Evolutionary conservation across 30 jellyfish, hydroid and myxozoan genomes (phyloP), one percentile per base, ranked within the genome.

Genomic region (Cassiopea andromeda): DNA sequence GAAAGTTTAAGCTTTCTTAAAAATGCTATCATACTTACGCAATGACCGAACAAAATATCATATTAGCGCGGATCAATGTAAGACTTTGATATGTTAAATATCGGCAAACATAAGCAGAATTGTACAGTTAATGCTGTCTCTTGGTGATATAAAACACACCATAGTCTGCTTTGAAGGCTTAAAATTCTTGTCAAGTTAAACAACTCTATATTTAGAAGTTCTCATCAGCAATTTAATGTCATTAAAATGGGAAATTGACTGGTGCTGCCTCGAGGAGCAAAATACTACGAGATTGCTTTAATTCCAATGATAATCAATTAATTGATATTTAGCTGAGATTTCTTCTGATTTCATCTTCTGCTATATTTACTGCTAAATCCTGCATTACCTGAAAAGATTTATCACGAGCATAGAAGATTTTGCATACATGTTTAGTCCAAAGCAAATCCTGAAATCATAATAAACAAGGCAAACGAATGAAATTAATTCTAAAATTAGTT

Each of bases 231-330:
- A 54, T 16, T 70, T 70, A 12, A 18, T 70, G 79, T 70, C 79
- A 43, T 2, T 70, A 70, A 70, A 70, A 6, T 18, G 49, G 3
- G 79, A 70, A 7, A 70, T 50, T 18, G 54, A 43, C 50, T 50
- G n/a, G 57, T 7, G 79, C 57, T 70, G n/a, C 79, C 5, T 2
- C 27, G 54, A 50, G 27, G 54, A 70, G 7, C 27, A 6, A 1
- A 19, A 19, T 70, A 54, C 27, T 70, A 43, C 27, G 79, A 14
- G 54, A 70, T 70, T 70, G 27, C 79, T 8, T 17, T 70, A 70
- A 19, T 17, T 70, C 79, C 54, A 70, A 70, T 70, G 57, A 70
- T 70, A 50, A 70, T 70, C 79, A 70, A 70, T 70, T 43, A 67
- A 70, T 70, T 70, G 18, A 7, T 14, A 70, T 18, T 70, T 27